phyloP scores from a whole-genome alignment of 2,888 invertebrate genomes.

The Stenodera caucasica region DNA sequence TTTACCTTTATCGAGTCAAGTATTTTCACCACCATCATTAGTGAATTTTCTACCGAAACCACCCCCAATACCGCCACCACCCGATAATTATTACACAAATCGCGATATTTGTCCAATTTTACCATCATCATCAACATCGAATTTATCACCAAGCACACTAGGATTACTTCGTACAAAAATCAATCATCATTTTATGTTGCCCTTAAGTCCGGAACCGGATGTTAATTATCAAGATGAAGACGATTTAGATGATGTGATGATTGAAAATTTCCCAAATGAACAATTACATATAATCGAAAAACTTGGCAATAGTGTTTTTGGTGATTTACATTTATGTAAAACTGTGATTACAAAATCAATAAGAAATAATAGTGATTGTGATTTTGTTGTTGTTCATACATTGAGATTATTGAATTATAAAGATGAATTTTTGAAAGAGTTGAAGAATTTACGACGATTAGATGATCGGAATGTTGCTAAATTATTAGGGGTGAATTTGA shows the following conservation, averaged over 20 bases:
- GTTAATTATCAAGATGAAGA: slow-evolving; percentile 59
- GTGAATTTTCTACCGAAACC: slow-evolving; percentile 63
- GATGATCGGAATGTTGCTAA: slow-evolving; percentile 72
- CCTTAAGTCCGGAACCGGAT: slow-evolving; percentile 54
- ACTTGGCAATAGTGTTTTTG: slow-evolving; percentile 75
- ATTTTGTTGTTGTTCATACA: slow-evolving; percentile 73
- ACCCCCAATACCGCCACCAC: slow-evolving; percentile 68
- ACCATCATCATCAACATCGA: slow-evolving; percentile 35
- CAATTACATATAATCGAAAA: slow-evolving; percentile 75
- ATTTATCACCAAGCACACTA: slow-evolving; percentile 42
- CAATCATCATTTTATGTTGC: slow-evolving; percentile 51
- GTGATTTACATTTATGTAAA: slow-evolving; percentile 72
- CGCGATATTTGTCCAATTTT: slow-evolving; percentile 39
- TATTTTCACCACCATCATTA: slow-evolving; percentile 48
- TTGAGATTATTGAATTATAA: slow-evolving; percentile 65
- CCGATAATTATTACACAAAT: slow-evolving; percentile 67
- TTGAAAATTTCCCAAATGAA: slow-evolving; percentile 70
- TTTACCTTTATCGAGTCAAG: slow-evolving; percentile 54
- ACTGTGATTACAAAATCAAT: slow-evolving; percentile 38
- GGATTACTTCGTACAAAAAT: slow-evolving; percentile 43
- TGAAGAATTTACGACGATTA: slow-evolving; percentile 69
- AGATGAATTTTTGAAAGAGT: slow-evolving; percentile 73
- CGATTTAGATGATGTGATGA: slow-evolving; percentile 56
- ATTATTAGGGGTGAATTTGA: slow-evolving; percentile 72
- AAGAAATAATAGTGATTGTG: slow-evolving; percentile 49